Conservation (phyloP, 2,888 invertebrate genomes). For the Diabrotica balteata region DNA sequence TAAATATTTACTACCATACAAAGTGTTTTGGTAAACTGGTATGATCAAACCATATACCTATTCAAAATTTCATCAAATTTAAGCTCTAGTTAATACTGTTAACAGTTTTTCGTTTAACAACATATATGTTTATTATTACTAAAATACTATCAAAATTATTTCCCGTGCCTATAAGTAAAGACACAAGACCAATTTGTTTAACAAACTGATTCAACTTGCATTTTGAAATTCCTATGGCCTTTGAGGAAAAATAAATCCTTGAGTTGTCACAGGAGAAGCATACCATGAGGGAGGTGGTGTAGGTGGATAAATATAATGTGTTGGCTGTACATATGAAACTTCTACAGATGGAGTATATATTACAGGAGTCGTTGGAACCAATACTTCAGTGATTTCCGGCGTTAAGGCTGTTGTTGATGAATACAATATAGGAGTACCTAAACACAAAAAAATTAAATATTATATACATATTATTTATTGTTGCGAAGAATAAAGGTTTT, state of each 20-base stretch:
- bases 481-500: no score
- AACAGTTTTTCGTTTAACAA: no score
- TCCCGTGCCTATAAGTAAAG: no score
- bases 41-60: no score
- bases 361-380: constrained; percentile 43
- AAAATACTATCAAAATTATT: no score
- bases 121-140: no score
- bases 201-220: neutral
- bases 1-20: no score
- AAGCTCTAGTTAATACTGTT: no score
- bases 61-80: no score
- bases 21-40: no score
- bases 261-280: constrained; percentile 42
- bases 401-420: constrained; percentile 33
- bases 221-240: constrained; percentile 4
- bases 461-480: no score
- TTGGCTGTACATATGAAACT: constrained; percentile 43
- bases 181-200: neutral
- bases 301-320: constrained; percentile 45
- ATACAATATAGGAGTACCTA: constrained; percentile 26
- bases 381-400: constrained; percentile 42
- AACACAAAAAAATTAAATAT: neutral
- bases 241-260: constrained; percentile 50
- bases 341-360: constrained; percentile 46
- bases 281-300: constrained; percentile 47